phyloP scores from a whole-genome alignment of 2,888 invertebrate species.

The Sceliomorpha sp. region DNA sequence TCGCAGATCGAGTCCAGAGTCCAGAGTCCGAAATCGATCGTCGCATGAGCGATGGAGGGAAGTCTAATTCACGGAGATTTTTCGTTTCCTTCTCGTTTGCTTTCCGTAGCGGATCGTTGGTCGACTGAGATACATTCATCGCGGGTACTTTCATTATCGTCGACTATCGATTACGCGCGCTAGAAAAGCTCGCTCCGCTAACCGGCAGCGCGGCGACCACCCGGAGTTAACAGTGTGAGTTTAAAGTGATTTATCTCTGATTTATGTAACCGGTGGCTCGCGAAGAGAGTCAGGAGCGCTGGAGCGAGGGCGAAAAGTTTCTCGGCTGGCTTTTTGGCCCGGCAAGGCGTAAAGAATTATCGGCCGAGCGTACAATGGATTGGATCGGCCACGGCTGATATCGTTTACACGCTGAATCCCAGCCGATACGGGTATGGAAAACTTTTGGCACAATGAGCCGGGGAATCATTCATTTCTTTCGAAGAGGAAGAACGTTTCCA shows the following conservation, averaged over 20 bases:
- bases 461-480: slow-evolving; percentile 35
- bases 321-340: slow-evolving; percentile 69
- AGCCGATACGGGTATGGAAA: slow-evolving; percentile 47
- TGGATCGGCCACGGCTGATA: slow-evolving; percentile 65
- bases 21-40: no score
- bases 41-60: no score
- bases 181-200: slow-evolving; percentile 56
- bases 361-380: slow-evolving; percentile 67
- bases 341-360: slow-evolving; percentile 72
- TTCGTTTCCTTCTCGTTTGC: slow-evolving; percentile 43
- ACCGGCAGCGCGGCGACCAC: slow-evolving; percentile 59
- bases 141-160: slow-evolving; percentile 71
- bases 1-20: no score
- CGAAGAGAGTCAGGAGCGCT: slow-evolving; percentile 42
- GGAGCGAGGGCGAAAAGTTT: slow-evolving; percentile 65
- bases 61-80: no score
- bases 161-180: slow-evolving; percentile 68
- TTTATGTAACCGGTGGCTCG: slow-evolving; percentile 69
- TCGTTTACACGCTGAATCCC: slow-evolving; percentile 70
- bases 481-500: slow-evolving; percentile 40
- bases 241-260: slow-evolving; percentile 79
- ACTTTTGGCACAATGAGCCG: slow-evolving; percentile 46
- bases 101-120: slow-evolving; percentile 41
- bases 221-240: slow-evolving; percentile 76
- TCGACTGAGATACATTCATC: slow-evolving; percentile 43